Base-by-base conservation (phyloP, 2,888 invertebrate species). In the Actias luna region DNA sequence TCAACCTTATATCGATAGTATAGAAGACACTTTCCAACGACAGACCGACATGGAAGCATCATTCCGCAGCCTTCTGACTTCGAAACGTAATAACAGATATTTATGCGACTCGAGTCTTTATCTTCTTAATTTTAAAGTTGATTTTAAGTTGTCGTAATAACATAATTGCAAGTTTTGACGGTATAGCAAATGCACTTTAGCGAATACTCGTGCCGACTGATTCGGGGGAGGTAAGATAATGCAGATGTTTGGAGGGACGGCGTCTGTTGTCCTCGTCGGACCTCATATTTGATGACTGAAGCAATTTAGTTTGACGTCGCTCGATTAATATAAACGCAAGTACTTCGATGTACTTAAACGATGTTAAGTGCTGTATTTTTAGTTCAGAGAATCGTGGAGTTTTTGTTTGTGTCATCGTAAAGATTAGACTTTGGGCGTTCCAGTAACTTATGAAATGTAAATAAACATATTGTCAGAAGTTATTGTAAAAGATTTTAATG, bases 151-250 rank as follows among this genome's bases (percentile, higher is more conserved):
- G 75, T 14, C 42, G 31, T 42, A 25, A 52, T 50, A 65, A 74
- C 76, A 78, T 85, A 80, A 85, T 84, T 82, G 84, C 79, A 82
- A 83, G 84, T 84, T 87, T 87, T 85, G 89, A 88, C 80, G 83
- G 79, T 82, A 88, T 82, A 82, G 87, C 83, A 82, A 88, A 88
- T 91, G 91, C 91, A 91, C 89, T 91, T 89, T 87, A 84, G 85
- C 82, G 87, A 85, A 86, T 86, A 83, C 83, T 80, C 83, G 85
- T 83, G 87, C 87, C 84, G 84, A 86, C 82, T 83, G 88, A 88
- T 87, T 80, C 70, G 80, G 83, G 83, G 89, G 88, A 90, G 89
- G 89, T 89, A 88, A 90, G 90, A 88, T 89, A 90, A 89, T 91
- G 88, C 91, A 91, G 90, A 89, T 89, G 85, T 87, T 78, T 72